Evolutionary conservation across 2,888 invertebrate species (phyloP).

Genomic region (Odontocerum albicorne): DNA sequence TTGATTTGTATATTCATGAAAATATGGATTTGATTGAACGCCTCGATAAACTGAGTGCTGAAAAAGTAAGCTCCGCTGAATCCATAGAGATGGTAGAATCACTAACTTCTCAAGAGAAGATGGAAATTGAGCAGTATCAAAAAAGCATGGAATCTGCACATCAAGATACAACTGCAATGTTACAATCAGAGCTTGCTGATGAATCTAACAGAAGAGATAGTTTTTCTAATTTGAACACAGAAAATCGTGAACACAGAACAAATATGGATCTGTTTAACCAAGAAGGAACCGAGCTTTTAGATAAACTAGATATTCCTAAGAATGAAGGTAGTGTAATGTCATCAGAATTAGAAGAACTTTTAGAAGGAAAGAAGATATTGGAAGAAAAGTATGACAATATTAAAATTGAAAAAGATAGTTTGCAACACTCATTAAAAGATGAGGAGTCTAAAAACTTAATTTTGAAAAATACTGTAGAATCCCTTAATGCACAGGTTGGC

Average conservation of each 20-base stretch:
- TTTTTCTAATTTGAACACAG: conserved; percentile 42
- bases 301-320: conserved; percentile 65
- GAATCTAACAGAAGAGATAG: conserved; percentile 16
- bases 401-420: conserved; percentile 51
- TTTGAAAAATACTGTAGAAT: conserved; percentile 50
- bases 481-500: conserved; percentile 51
- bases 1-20: conserved; percentile 69
- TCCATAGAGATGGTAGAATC: conserved; percentile 76
- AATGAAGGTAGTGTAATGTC: conserved; percentile 61
- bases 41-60: conserved; percentile 69
- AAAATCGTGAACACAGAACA: conserved; percentile 65
- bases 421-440: conserved; percentile 42
- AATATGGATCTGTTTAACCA: conserved; percentile 69
- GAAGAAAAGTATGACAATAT: conserved; percentile 50
- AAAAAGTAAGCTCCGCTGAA: conserved; percentile 74
- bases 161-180: conserved; percentile 46
- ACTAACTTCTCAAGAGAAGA: conserved; percentile 68
- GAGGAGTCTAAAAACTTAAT: conserved; percentile 46
- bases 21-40: conserved; percentile 74
- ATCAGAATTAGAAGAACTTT: conserved; percentile 54
- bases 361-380: conserved; percentile 53
- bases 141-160: conserved; percentile 51
- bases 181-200: conserved; percentile 31
- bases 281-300: conserved; percentile 70
- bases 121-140: conserved; percentile 69